Evolutionary conservation across 2,797 vertebrate species (phyloP).

Genomic region (Coccyzus lansbergi): DNA sequence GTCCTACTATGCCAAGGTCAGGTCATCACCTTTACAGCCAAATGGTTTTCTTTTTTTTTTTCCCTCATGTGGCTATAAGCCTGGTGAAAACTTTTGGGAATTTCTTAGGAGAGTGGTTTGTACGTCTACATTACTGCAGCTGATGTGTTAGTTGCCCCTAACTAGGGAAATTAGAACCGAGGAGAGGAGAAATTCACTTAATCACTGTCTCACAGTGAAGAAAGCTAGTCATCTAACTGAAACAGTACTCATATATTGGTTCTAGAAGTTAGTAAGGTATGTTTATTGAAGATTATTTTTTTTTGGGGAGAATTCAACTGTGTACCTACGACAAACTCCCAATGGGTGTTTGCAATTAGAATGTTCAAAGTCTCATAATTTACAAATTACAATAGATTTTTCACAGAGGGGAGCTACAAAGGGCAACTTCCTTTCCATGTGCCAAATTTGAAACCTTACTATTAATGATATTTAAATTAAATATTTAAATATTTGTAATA

Average conservation of each 20-base stretch:
- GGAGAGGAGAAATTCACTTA: background rate
- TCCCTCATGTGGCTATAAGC: background rate
- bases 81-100: background rate
- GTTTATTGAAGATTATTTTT: background rate
- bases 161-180: background rate
- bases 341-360: background rate
- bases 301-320: background rate
- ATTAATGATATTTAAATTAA: background rate
- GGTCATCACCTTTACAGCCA: background rate
- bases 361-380: background rate
- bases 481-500: background rate
- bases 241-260: background rate
- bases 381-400: background rate
- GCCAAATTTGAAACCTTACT: background rate
- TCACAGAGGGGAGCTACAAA: background rate
- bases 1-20: background rate
- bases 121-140: background rate
- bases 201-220: background rate
- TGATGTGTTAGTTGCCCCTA: background rate
- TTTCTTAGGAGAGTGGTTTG: background rate
- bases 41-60: background rate
- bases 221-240: background rate
- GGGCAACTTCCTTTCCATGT: background rate
- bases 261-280: background rate
- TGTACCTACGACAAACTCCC: background rate